phyloP scores from a whole-genome alignment of 2,888 invertebrate species.

The Ormia ochracea region DNA sequence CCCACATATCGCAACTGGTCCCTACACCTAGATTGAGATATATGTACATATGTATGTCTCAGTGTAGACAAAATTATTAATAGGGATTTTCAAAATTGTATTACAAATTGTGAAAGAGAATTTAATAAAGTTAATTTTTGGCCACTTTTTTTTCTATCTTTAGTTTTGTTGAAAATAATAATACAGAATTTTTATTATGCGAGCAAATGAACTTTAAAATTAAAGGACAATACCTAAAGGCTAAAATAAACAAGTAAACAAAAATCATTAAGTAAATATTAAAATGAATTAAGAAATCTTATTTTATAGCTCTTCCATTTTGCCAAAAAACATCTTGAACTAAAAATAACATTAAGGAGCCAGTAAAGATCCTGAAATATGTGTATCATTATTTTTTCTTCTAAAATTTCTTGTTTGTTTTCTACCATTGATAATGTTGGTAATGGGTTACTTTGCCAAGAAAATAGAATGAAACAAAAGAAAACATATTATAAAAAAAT shows the following conservation, averaged over 20 bases:
- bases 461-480: neutral
- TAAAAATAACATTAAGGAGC: constrained; percentile 34
- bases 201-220: constrained; percentile 64
- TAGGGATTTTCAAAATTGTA: too few species aligned
- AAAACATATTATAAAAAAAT: constrained; percentile 4
- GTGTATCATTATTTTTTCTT: neutral
- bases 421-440: neutral
- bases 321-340: constrained; percentile 33
- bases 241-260: constrained; percentile 65
- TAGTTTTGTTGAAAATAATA: neutral
- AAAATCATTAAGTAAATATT: constrained; percentile 66
- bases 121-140: too few species aligned
- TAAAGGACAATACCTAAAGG: constrained; percentile 67
- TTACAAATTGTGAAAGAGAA: too few species aligned
- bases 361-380: constrained; percentile 8
- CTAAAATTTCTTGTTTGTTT: neutral
- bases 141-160: too few species aligned
- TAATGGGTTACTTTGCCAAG: constrained; percentile 58
- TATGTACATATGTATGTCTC: too few species aligned
- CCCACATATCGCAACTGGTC: too few species aligned
- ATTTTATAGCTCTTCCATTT: constrained; percentile 16
- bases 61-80: too few species aligned
- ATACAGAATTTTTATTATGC: neutral
- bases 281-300: constrained; percentile 56
- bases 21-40: too few species aligned